These are phyloP conservation scores for Apis mellifera DNA, from an alignment of 1,140 invertebrate species.

Conservation along the genomic window Amel_HAv3.1 CM009941.2:11430001-11430500, in stretches of 20 bases:
- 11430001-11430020: background rate
- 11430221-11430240: constrained; percentile 46
- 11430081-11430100: constrained; percentile 65
- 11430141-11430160: background rate
- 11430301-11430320: constrained; percentile 31
- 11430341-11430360: background rate
- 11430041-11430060: constrained; percentile 55
- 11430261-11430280: constrained; percentile 55
- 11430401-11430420: constrained; percentile 59
- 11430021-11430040: constrained; percentile 57
- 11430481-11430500: no score
- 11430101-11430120: constrained; percentile 57
- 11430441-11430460: constrained; percentile 64
- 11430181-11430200: background rate
- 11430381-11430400: constrained; percentile 15
- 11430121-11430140: constrained; percentile 58
- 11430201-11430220: background rate
- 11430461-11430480: constrained; percentile 61
- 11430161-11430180: background rate
- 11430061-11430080: constrained; percentile 57
- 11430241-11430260: constrained; percentile 57
- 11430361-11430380: background rate
- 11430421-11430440: constrained; percentile 66
- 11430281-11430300: background rate
- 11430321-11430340: constrained; percentile 4